phyloP scores from a whole-genome alignment of 2,113 vertebrate genomes.

The Gambusia holbrooki region DNA sequence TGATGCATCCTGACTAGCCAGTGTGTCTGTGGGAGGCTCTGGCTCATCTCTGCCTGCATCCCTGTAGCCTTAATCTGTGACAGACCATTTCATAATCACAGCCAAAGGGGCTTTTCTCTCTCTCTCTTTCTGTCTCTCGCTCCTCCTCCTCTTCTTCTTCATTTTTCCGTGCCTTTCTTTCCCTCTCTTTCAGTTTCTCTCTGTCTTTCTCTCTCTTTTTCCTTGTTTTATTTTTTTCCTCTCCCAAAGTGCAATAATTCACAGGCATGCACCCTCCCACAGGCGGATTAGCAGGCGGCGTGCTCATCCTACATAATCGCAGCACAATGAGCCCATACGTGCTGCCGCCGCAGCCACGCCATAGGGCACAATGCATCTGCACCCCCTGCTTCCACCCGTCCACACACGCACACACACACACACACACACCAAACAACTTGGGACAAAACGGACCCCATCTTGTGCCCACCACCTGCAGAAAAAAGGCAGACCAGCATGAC shows the following conservation, averaged over 20 bases:
- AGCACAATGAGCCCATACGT: constrained; percentile 77
- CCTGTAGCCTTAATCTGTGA: constrained; percentile 86
- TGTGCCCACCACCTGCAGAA: constrained; percentile 53
- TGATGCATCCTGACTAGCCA: constrained; percentile 80
- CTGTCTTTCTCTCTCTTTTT: constrained; percentile 19
- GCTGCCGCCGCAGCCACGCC: constrained; percentile 68
- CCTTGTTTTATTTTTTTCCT: constrained; percentile 37
- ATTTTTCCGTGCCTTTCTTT: constrained; percentile 51
- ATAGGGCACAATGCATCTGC: constrained; percentile 70
- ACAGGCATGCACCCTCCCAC: constrained; percentile 83
- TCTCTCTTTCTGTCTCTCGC: constrained; percentile 14
- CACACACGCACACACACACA: not conserved
- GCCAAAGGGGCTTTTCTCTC: constrained; percentile 79
- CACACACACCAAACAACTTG: constrained; percentile 46
- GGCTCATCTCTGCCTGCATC: constrained; percentile 81
- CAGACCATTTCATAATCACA: constrained; percentile 87
- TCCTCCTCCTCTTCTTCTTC: constrained; percentile 43
- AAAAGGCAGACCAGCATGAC: constrained; percentile 25
- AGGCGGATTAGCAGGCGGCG: constrained; percentile 80
- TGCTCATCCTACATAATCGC: constrained; percentile 84
- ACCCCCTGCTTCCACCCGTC: constrained; percentile 22
- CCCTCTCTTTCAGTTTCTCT: constrained; percentile 34
- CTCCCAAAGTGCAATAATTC: constrained; percentile 80
- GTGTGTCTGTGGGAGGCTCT: constrained; percentile 83
- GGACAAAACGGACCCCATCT: constrained; percentile 65